Conservation (phyloP, 2,888 invertebrate species). For the Biston stratarius region DNA sequence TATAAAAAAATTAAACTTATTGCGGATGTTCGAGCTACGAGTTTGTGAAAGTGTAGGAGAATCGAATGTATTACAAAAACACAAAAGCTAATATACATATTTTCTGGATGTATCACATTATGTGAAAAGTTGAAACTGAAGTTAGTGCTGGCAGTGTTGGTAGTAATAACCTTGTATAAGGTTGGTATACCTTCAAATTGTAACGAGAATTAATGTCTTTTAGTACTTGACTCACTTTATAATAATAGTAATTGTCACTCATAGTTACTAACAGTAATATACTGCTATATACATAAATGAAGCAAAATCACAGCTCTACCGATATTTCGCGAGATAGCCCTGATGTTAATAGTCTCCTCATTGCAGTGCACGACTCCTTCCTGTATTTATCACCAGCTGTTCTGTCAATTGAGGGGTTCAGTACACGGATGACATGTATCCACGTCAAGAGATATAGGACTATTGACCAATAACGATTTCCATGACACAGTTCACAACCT, state of each 20-base stretch:
- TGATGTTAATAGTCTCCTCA: conserved; percentile 13
- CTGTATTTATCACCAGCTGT: conserved; percentile 49
- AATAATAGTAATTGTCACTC: too few relatives aligned
- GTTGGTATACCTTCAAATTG: too few relatives aligned
- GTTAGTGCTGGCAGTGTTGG: too few relatives aligned
- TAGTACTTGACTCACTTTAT: not conserved
- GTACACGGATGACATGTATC: conserved; percentile 56
- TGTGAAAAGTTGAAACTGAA: too few relatives aligned
- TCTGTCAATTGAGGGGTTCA: conserved; percentile 61
- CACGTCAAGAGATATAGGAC: conserved; percentile 44
- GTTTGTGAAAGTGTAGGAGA: too few relatives aligned
- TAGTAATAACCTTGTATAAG: too few relatives aligned
- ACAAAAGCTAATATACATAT: too few relatives aligned
- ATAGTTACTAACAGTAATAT: not conserved
- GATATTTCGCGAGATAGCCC: conserved; percentile 8
- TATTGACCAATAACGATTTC: conserved; percentile 20
- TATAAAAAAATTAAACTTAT: too few relatives aligned
- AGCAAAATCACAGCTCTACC: conserved; percentile 9
- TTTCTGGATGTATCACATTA: too few relatives aligned
- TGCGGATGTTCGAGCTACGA: too few relatives aligned
- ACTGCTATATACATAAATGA: not conserved
- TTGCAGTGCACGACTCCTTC: conserved; percentile 35
- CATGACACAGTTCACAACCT: conserved; percentile 6
- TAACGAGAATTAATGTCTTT: not conserved
- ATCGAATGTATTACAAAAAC: too few relatives aligned